Conservation (phyloP, 2,113 vertebrate species). For the Machaerirhynchus nigripectus region DNA sequence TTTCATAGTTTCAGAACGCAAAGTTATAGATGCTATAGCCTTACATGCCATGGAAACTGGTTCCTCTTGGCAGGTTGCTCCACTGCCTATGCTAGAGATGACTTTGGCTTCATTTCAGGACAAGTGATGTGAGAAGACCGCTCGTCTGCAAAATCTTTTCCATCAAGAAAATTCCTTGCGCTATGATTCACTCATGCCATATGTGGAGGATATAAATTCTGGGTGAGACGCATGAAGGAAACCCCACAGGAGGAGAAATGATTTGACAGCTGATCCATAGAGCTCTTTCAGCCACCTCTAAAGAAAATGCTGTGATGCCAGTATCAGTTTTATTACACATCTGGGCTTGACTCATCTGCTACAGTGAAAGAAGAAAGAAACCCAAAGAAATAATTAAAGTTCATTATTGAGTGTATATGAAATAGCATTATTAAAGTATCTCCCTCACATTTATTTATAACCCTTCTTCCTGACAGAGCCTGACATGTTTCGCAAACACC, state of each 20-base stretch:
- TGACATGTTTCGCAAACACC: slow-evolving; percentile 50
- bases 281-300: slow-evolving; percentile 20
- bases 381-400: slow-evolving; percentile 53
- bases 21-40: background rate
- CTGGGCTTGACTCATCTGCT: slow-evolving; percentile 55
- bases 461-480: slow-evolving; percentile 47
- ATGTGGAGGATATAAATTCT: background rate
- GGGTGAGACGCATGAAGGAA: background rate
- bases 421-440: slow-evolving; percentile 49
- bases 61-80: background rate
- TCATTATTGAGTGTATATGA: slow-evolving; percentile 41
- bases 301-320: slow-evolving; percentile 27
- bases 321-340: slow-evolving; percentile 24
- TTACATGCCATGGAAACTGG: background rate
- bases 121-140: background rate
- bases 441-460: slow-evolving; percentile 55
- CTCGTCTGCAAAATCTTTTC: background rate
- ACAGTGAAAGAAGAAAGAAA: slow-evolving; percentile 8
- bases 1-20: background rate
- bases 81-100: background rate
- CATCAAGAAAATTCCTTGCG: background rate
- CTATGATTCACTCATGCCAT: background rate
- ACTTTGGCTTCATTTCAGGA: slow-evolving; percentile 7
- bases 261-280: slow-evolving; percentile 22
- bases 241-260: background rate